These are phyloP conservation scores for Chunga burmeisteri DNA, from an alignment of 2,113 vertebrate genomes.

Conservation along the genomic window DNA sequence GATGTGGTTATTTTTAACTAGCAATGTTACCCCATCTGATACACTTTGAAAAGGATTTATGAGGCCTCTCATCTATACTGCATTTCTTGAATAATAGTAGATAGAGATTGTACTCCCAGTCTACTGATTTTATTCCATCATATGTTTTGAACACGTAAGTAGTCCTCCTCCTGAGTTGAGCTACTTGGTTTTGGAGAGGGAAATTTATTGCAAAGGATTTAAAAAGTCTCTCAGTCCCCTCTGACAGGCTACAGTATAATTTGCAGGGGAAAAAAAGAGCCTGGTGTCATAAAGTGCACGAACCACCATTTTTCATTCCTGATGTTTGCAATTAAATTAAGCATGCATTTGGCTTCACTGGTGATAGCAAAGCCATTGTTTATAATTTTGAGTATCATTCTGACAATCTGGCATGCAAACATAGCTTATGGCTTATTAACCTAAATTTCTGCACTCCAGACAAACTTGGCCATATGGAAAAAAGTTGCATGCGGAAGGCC, in stretches of 20 bases:
- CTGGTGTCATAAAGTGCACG: background rate
- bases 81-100: background rate
- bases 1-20: background rate
- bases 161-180: background rate
- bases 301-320: background rate
- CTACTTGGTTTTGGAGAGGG: background rate
- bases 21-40: background rate
- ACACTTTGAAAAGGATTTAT: background rate
- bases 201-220: background rate
- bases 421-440: background rate
- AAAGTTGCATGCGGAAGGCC: accelerated
- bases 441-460: background rate
- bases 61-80: background rate
- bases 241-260: background rate
- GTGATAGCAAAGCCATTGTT: background rate
- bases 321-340: background rate
- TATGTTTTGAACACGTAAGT: background rate
- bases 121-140: background rate
- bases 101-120: background rate
- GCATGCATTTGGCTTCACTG: background rate
- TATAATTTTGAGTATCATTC: background rate
- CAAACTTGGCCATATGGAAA: background rate
- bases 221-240: background rate
- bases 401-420: background rate
- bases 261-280: background rate